Evolutionary conservation across 1,140 invertebrate species (phyloP), one percentile per base, ranked within the genome.

Genomic region (Drosophila rhopaloa): DNA sequence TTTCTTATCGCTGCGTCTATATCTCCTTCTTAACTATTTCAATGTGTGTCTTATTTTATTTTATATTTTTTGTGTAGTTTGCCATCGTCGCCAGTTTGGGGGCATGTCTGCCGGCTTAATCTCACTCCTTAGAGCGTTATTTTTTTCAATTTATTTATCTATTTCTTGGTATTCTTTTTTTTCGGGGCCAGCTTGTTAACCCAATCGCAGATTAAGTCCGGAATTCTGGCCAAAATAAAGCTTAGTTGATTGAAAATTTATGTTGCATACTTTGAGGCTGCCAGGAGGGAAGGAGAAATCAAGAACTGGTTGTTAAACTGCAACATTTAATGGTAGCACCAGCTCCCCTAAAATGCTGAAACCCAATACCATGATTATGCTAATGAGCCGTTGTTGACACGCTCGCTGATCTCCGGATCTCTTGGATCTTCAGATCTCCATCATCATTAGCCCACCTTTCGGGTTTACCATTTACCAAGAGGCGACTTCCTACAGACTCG

Each of bases 1-100:
- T 88, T 82, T 73, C 71, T 77, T 86, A 86, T 86, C 83, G 79
- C 37, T 3, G 44, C 71, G 47, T 82, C 76, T 76, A 79, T 73
- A 83, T 88, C 83, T 86, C 38, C 24, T 32, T 5, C 32, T 37
- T 46, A 40, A 65, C 14, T 55, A 65, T 37, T 76, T 32, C 16
- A 19, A 27, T 51, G 14, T 35, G 46, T 55, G 11, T 43, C 44
- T 55, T 59, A 47, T 44, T 40, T 59, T 40, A 24, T 32, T 71
- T 37, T 54, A 27, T 56, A 9, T 24, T n/a, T 24, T n/a, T 27
- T 53, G 43, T 32, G 40, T 65, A 73, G 60, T 60, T 71, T 76
- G 58, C 70, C 67, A 51, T 58, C 44, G 57, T 74, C 68, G 59
- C 57, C 72, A 48, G 47, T 57, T 55, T 57, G 60, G 43, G 70